phyloP scores from a whole-genome alignment of 2,888 invertebrate species.

The Hyles lineata region DNA sequence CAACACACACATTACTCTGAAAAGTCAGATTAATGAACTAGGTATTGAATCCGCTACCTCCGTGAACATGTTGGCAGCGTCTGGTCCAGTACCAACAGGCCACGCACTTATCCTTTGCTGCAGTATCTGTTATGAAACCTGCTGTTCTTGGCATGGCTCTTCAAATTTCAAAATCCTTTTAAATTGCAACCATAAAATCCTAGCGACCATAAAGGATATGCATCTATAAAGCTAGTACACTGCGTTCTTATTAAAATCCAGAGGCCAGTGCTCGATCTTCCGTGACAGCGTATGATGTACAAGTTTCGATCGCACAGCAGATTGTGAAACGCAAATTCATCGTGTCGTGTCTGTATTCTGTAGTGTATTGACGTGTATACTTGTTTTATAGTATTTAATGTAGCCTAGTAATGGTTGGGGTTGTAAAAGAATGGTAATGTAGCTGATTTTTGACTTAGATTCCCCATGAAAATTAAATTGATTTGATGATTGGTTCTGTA shows the following conservation, averaged over 20 bases:
- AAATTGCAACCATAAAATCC: neutral
- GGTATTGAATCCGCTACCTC: no score
- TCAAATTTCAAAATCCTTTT: neutral
- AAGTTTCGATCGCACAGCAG: slow-evolving; percentile 26
- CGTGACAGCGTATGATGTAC: slow-evolving; percentile 25
- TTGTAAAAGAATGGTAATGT: no score
- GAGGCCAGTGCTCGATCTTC: slow-evolving; percentile 3
- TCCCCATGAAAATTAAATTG: no score
- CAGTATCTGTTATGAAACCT: no score
- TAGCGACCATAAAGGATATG: neutral
- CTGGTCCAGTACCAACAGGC: no score
- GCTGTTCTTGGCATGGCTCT: no score
- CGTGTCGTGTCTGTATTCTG: neutral
- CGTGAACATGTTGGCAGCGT: no score
- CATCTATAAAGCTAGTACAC: neutral
- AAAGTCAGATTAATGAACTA: no score
- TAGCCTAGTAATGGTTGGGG: neutral
- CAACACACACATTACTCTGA: no score
- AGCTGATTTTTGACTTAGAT: no score
- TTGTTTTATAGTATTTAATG: neutral
- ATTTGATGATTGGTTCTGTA: no score
- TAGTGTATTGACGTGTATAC: neutral
- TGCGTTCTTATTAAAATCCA: slow-evolving; percentile 8
- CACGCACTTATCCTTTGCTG: no score
- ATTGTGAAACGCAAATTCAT: slow-evolving; percentile 32